Base-by-base conservation (phyloP, 2,888 invertebrate genomes). In the Caenorhabditis sp. region DNA sequence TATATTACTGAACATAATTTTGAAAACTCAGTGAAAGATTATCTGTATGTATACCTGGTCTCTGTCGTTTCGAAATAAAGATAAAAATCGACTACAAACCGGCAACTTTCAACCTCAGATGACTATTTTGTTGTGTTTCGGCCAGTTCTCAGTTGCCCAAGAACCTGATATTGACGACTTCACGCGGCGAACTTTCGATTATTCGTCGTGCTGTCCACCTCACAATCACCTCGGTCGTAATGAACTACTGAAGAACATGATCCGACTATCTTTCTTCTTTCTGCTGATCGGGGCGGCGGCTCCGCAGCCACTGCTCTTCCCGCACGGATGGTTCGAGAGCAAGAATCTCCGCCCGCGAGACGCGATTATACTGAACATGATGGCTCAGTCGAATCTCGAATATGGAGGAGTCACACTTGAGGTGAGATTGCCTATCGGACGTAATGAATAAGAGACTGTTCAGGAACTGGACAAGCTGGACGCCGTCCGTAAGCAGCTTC, bases 241-340 rank as follows among this genome's bases (percentile, higher is more conserved):
- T 55, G 56, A 65, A n/a, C n/a, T 35, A 35, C 9, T 35, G 48
- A 17, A 7, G 48, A 66, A 43, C 68, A 70, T 70, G 70, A 70
- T 70, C 37, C 70, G 35, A 45, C 15, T 55, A 37, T 35, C 43
- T 7, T 41, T 61, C 15, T 48, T 6, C 37, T 17, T 61, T 48
- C 17, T 66, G 17, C 17, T 72, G 15, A 13, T 62, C 26, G 7
- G 41, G 2, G 26, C 43, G 26, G 37, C 50, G 7, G 58, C 27
- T 46, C 7, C 70, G 46, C 79, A 83, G 41, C 77, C 84, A 22
- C 39, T 85, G 20, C 53, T 85, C 1, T 85, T 83, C 52, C 85
- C 85, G 2, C 85, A 85, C 76, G 85, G 85, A 35, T 84, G 83
- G 68, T 83, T 84, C 39, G 83, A 85, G 48, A 81, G 78, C 17